Base-by-base conservation (phyloP, 2,888 invertebrate species). In the Machimus rusticus region DNA sequence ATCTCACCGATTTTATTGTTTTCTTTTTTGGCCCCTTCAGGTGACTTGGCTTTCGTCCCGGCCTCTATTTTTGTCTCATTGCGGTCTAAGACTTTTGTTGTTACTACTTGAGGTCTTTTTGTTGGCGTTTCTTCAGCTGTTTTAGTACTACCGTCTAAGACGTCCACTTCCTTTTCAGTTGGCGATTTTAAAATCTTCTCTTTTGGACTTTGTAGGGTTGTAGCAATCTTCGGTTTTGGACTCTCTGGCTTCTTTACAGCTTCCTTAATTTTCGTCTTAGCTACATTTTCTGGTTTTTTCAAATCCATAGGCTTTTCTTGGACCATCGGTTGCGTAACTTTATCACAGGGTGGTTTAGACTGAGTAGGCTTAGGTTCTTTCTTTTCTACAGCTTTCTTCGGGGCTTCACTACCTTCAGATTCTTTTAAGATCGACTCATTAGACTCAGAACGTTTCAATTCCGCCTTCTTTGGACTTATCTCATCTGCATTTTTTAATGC, bases 11-110 rank as follows among this genome's bases (percentile, higher is more conserved):
- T 88, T 66, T 82, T n/a, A 37, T 77, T 84, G n/a, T 81, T 89
- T 86, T 89, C 87, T 87, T 90, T 89, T 28, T 82, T 87, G 89
- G 89, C 89, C 88, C 87, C 89, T 89, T 91, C 92, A 91, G 92
- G 91, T 92, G 91, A 92, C 92, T 92, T 93, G 93, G 91, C 91
- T 89, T 85, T 87, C 88, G 90, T 92, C 92, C 92, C 92, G 90
- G 88, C 89, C 90, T 91, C 91, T 92, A 92, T 92, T 92, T 92
- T 92, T 90, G 89, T 90, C 89, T 55, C 9, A 74, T 77, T 55
- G 86, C 76, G 9, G 34, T 74, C 31, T 87, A 43, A 76, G 37
- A 43, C 84, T 82, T 74, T 87, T 87, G 55, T 89, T 89, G 89
- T 90, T 89, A 37, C 88, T 88, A 34, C 87, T 88, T 14, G 31